Percentiles rank a stretch among this genome's conserved stretches.
Conservation (phyloP, 23 tunicate genomes). For the Oikopleura albicans region DNA sequence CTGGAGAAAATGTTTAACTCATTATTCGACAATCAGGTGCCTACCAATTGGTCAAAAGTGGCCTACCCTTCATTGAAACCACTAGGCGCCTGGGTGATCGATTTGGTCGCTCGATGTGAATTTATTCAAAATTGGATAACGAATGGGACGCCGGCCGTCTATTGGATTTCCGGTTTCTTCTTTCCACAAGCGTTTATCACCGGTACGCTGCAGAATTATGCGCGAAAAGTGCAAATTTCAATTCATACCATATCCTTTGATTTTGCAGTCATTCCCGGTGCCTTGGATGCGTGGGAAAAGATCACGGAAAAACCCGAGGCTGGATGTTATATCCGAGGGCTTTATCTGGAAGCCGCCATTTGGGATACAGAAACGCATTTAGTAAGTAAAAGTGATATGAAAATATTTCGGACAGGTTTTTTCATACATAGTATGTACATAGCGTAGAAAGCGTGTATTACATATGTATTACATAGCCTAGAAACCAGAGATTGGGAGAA, state of each 20-base stretch:
- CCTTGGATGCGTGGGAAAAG: conserved; percentile 35
- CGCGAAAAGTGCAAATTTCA: conserved; percentile 58
- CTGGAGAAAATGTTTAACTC: conserved; percentile 89
- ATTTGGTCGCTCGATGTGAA: conserved; percentile 49
- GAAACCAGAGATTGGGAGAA: too few species aligned
- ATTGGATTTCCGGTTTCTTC: conserved; percentile 99
- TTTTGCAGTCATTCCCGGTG: conserved; percentile 31
- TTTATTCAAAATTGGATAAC: conserved; percentile 90
- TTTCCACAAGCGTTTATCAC: conserved; percentile 99
- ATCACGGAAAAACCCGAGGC: conserved; percentile 41
- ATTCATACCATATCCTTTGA: conserved; percentile 92
- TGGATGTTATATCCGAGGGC: conserved; percentile 93
- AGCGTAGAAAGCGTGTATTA: too few species aligned
- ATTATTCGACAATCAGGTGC: conserved; percentile 76
- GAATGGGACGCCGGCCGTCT: conserved; percentile 74
- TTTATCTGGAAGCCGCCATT: conserved; percentile 72
- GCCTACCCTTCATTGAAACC: conserved; percentile 98
- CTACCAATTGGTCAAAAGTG: conserved; percentile 60
- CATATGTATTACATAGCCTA: too few species aligned
- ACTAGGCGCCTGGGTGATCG: conserved; percentile 83
- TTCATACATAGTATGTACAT: too few species aligned
- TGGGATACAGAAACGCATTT: conserved; percentile 44
- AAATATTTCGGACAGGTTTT: neutral
- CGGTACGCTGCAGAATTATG: conserved; percentile 93
- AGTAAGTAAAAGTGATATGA: neutral